Evolutionary conservation across 2,888 invertebrate genomes (phyloP).

Genomic region (Hirtodrosophila cameraria): DNA sequence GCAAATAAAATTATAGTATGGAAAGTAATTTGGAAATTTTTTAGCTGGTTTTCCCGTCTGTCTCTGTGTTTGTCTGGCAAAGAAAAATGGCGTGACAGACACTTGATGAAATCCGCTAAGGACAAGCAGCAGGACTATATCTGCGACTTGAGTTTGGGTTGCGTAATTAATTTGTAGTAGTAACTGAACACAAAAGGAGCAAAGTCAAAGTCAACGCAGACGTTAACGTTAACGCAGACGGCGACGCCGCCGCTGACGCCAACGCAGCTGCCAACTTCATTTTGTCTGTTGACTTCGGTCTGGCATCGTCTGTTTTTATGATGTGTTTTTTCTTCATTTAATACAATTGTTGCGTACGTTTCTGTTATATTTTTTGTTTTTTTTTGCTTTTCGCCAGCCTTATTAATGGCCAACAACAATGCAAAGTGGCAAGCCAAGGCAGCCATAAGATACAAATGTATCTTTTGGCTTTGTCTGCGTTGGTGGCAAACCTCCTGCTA

Average conservation of each 20-base stretch:
- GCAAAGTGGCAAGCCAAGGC: conserved; percentile 29
- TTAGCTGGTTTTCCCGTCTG: conserved; percentile 15
- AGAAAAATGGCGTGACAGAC: conserved; percentile 45
- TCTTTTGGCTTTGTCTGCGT: conserved; percentile 57
- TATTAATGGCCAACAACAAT: conserved; percentile 73
- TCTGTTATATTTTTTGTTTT: conserved; percentile 29
- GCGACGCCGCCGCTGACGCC: conserved; percentile 36
- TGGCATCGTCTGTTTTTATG: conserved; percentile 44
- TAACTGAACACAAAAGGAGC: conserved; percentile 27
- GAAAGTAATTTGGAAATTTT: conserved; percentile 70
- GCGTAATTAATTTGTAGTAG: conserved; percentile 68
- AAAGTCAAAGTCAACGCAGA: conserved; percentile 15
- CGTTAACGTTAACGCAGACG: conserved; percentile 8
- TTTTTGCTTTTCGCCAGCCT: conserved; percentile 48
- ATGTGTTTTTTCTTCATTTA: conserved; percentile 62
- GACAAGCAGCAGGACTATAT: background rate
- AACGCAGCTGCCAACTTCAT: conserved; percentile 54
- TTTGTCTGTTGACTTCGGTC: conserved; percentile 44
- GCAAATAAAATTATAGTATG: conserved; percentile 68
- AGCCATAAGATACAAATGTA: conserved; percentile 65
- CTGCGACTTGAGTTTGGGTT: conserved; percentile 21
- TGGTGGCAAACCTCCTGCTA: conserved; percentile 31
- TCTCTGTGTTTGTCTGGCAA: conserved; percentile 25
- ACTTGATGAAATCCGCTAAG: conserved; percentile 42
- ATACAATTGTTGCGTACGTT: conserved; percentile 69